Conservation (phyloP, 2,113 vertebrate species). For the Chrysochloris asiatica region DNA sequence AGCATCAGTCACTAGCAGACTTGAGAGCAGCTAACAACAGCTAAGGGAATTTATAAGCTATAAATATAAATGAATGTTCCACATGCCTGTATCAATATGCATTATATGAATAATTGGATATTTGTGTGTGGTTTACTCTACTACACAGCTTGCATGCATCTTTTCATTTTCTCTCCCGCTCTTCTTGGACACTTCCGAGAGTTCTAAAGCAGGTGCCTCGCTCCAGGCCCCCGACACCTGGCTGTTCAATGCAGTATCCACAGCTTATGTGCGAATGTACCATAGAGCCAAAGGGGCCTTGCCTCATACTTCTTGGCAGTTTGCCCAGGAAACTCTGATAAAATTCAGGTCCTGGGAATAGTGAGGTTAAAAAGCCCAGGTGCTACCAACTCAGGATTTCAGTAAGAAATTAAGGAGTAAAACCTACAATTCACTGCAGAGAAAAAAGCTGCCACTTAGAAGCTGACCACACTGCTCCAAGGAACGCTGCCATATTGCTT, state of each 20-base stretch:
- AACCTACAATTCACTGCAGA: not conserved
- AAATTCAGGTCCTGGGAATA: conserved; percentile 15
- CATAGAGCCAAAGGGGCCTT: not conserved
- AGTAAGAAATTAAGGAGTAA: not conserved
- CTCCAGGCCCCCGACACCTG: not conserved
- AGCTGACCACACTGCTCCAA: fast-evolving
- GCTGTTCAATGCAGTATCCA: not conserved
- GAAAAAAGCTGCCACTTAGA: not conserved
- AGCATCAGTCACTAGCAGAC: not conserved
- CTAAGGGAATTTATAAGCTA: not conserved
- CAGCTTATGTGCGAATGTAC: not conserved
- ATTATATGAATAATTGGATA: not conserved
- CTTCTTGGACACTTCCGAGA: not conserved
- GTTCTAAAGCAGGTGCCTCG: not conserved
- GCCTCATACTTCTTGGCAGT: not conserved
- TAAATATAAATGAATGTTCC: not conserved
- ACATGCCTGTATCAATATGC: not conserved
- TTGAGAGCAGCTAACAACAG: not conserved
- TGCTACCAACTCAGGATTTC: conserved; percentile 11
- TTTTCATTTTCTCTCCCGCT: not conserved
- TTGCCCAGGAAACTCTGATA: conserved; percentile 16
- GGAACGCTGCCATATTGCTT: not conserved
- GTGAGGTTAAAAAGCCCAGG: not conserved
- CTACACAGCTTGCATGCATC: not conserved
- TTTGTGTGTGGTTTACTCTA: not conserved